These are phyloP conservation scores for Corvus hawaiiensis DNA, from an alignment of 2,113 vertebrate genomes.

Conservation along the genomic window DNA sequence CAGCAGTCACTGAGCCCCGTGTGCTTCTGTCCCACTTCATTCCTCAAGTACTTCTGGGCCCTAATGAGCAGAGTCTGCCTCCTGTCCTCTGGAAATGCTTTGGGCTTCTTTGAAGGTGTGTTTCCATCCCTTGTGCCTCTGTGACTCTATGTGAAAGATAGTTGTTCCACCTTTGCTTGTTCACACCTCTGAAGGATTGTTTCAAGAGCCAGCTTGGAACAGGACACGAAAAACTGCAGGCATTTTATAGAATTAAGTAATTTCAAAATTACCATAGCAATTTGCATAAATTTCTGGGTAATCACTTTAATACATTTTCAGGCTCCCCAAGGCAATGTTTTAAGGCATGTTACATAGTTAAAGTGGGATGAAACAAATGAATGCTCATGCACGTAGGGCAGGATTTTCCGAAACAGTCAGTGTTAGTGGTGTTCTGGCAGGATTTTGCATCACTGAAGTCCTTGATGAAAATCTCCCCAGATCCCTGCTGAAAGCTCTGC, in stretches of 20 bases:
- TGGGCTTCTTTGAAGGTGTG: accelerated
- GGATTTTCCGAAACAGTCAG: background rate
- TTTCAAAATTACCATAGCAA: conserved; percentile 21
- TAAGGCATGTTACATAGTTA: conserved; percentile 7
- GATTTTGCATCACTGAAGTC: background rate
- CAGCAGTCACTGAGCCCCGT: background rate
- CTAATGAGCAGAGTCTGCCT: background rate
- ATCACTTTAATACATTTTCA: conserved; percentile 13
- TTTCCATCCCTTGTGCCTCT: background rate
- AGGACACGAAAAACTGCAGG: background rate
- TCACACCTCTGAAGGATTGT: background rate
- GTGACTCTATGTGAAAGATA: accelerated
- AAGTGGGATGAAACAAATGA: background rate
- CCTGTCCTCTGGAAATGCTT: background rate
- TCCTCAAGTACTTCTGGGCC: background rate
- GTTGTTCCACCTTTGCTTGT: background rate
- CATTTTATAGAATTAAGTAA: background rate
- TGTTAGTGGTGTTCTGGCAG: background rate
- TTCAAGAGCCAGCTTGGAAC: background rate
- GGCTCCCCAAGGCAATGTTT: conserved; percentile 12
- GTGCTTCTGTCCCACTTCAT: background rate
- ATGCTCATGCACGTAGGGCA: background rate
- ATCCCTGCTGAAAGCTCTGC: background rate
- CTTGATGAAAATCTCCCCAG: background rate
- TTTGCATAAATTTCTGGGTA: conserved; percentile 21